Conservation (phyloP, 2,888 invertebrate species). For the Melieria omissa region DNA sequence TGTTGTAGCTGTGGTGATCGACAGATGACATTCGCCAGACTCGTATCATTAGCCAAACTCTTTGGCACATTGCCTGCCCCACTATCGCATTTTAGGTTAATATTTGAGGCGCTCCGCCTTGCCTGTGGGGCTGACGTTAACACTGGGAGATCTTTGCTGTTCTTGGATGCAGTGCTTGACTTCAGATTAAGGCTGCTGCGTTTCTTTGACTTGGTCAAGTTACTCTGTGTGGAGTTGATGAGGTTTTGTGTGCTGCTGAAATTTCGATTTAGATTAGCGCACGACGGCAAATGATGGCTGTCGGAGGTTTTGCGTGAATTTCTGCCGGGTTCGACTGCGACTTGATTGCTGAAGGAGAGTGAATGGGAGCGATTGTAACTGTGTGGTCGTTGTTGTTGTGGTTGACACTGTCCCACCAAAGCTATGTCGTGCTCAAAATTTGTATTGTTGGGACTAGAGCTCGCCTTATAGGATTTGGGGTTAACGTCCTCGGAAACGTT, state of each 20-base stretch:
- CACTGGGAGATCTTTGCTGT: constrained; percentile 55
- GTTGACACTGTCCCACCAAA: constrained; percentile 6
- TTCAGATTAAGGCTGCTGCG: constrained; percentile 66
- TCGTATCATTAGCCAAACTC: constrained; percentile 37
- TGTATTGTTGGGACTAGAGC: constrained; percentile 59
- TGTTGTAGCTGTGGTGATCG: constrained; percentile 41
- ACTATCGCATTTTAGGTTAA: constrained; percentile 61
- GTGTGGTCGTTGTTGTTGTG: constrained; percentile 47
- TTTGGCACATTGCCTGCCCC: constrained; percentile 47
- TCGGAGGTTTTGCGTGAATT: too few species aligned
- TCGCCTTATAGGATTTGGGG: constrained; percentile 49
- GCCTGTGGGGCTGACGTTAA: constrained; percentile 43
- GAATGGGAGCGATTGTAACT: constrained; percentile 62
- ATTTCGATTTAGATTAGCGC: constrained; percentile 61
- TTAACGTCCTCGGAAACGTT: constrained; percentile 31
- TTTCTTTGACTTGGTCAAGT: constrained; percentile 64
- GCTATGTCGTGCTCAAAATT: constrained; percentile 45
- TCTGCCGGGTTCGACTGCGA: constrained; percentile 44
- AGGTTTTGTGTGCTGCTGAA: constrained; percentile 67
- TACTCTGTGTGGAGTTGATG: constrained; percentile 61
- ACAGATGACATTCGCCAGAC: constrained; percentile 33
- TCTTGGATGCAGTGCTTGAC: constrained; percentile 52
- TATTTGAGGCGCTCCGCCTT: constrained; percentile 62
- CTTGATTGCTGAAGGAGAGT: constrained; percentile 57
- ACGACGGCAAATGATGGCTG: not conserved